Percentiles rank a stretch among this genome's conserved stretches.
Conservation (phyloP, 1,140 invertebrate genomes). For the Pristionchus pacificus region DNA sequence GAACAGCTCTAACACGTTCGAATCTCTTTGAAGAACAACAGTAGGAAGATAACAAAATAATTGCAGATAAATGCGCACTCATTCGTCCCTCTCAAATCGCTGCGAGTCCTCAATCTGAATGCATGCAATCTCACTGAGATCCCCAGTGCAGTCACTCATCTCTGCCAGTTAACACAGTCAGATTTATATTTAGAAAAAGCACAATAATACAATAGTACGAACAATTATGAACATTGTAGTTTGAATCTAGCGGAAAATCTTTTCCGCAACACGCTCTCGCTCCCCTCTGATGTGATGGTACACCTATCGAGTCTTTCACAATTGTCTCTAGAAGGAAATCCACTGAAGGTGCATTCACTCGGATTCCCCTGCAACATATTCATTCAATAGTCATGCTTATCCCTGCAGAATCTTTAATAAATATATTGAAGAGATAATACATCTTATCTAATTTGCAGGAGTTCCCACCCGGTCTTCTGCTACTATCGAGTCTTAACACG, state of each 20-base stretch:
- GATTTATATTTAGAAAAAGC: neutral
- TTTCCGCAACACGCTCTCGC: neutral
- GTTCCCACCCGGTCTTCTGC: neutral
- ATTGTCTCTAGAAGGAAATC: neutral
- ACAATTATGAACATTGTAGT: neutral
- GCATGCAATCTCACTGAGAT: neutral
- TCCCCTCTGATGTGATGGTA: neutral
- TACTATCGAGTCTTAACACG: neutral
- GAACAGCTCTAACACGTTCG: too few species aligned
- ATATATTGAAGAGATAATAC: too few species aligned
- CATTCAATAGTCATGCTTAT: neutral
- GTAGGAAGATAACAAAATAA: too few species aligned
- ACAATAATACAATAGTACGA: neutral
- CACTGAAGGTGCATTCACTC: neutral
- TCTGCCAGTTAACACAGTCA: neutral
- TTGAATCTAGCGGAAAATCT: neutral
- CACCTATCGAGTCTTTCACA: neutral
- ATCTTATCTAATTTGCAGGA: too few species aligned
- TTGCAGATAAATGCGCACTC: neutral
- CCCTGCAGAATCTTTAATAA: too few species aligned
- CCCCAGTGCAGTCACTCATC: neutral
- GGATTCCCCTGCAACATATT: neutral
- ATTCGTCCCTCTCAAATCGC: neutral
- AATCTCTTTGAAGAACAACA: too few species aligned
- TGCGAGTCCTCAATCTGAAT: neutral